Evolutionary conservation across 2,113 vertebrate genomes (phyloP).

Genomic region (Atherinomorus stipes): DNA sequence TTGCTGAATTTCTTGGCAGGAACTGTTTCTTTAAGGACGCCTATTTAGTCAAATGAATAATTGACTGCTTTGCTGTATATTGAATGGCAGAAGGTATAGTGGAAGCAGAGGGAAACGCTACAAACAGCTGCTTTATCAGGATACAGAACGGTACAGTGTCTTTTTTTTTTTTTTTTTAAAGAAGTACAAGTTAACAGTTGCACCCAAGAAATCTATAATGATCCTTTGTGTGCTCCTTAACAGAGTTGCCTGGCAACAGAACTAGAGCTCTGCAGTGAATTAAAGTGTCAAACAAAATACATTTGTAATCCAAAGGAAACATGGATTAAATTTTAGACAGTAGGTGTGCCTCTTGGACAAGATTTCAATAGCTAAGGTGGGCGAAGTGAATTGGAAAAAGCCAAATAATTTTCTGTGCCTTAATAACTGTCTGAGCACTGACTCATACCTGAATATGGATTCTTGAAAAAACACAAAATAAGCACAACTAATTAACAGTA

Average conservation of each 20-base stretch:
- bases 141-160: constrained; percentile 46
- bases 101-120: constrained; percentile 29
- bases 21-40: constrained; percentile 34
- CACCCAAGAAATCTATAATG: constrained; percentile 74
- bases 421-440: constrained; percentile 42
- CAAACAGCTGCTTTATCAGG: constrained; percentile 52
- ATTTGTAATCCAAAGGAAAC: constrained; percentile 78
- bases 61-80: constrained; percentile 46
- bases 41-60: constrained; percentile 54
- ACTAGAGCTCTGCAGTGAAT: constrained; percentile 71
- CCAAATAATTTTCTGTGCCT: constrained; percentile 37
- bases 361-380: constrained; percentile 63
- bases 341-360: constrained; percentile 62
- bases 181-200: constrained; percentile 67
- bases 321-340: constrained; percentile 70
- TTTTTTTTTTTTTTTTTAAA: constrained; percentile 53
- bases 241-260: constrained; percentile 80
- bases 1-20: constrained; percentile 36
- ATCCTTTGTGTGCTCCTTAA: constrained; percentile 74
- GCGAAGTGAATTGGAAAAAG: constrained; percentile 57
- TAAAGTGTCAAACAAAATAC: constrained; percentile 76
- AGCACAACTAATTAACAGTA: constrained; percentile 62
- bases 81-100: constrained; percentile 29
- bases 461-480: constrained; percentile 54
- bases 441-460: constrained; percentile 20